A percentile compares a stretch with the other conserved stretches of the same genome.
These are phyloP conservation scores for Periphyllus acericola DNA, from an alignment of 2,888 invertebrate species.

Conservation along the genomic window DNA sequence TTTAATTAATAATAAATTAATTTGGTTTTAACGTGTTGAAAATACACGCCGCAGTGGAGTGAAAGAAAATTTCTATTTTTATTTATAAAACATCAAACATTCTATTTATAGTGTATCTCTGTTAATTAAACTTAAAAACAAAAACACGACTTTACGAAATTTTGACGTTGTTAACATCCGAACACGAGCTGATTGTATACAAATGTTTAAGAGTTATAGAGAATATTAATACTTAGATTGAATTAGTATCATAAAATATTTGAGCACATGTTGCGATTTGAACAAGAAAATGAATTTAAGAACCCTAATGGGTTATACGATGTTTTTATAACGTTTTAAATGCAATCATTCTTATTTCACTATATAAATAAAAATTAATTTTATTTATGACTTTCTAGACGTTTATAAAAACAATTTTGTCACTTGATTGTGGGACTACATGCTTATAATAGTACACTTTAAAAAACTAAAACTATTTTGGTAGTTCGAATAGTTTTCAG, in stretches of 20 bases:
- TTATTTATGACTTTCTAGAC: not conserved
- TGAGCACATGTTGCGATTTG: not conserved
- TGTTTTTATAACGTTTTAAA: not conserved
- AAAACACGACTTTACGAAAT: too few relatives aligned
- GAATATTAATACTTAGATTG: too few relatives aligned
- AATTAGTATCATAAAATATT: not conserved
- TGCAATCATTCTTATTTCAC: not conserved
- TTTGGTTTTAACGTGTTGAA: too few relatives aligned
- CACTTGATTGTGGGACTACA: not conserved
- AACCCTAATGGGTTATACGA: not conserved
- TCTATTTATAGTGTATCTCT: too few relatives aligned
- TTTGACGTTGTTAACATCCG: too few relatives aligned
- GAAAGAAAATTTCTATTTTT: too few relatives aligned
- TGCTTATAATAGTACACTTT: not conserved
- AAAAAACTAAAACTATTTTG: constrained; percentile 4
- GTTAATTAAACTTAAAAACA: too few relatives aligned
- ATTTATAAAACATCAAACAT: too few relatives aligned
- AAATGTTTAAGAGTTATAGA: too few relatives aligned
- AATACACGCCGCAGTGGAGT: too few relatives aligned
- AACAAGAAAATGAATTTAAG: not conserved
- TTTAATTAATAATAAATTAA: too few relatives aligned
- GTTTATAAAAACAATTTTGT: constrained; percentile 11
- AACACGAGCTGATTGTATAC: too few relatives aligned
- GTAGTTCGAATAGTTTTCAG: not conserved
- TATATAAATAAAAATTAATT: not conserved